Evolutionary conservation across 2,113 vertebrate species (phyloP).

Genomic region (Sceloporus tristichus): DNA sequence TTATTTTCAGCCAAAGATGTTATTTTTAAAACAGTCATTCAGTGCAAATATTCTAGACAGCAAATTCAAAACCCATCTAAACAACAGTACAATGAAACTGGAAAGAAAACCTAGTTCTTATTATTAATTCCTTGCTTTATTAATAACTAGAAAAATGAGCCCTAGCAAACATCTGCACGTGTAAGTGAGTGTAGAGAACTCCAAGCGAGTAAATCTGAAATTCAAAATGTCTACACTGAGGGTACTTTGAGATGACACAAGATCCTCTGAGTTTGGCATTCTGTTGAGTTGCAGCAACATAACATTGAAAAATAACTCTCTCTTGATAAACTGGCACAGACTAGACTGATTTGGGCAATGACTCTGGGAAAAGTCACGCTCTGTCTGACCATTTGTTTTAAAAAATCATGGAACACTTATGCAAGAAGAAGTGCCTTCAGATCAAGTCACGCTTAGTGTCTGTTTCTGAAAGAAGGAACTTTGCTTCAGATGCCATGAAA

Average conservation of each 20-base stretch:
- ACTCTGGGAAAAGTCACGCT: not conserved
- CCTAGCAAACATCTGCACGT: no score
- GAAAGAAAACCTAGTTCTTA: not conserved
- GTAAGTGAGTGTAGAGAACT: not conserved
- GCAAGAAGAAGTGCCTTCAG: not conserved
- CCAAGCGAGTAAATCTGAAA: not conserved
- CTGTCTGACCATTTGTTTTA: not conserved
- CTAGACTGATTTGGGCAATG: not conserved
- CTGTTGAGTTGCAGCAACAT: not conserved
- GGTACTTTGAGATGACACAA: not conserved
- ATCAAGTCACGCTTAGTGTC: not conserved
- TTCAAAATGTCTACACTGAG: not conserved
- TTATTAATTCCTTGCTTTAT: not conserved
- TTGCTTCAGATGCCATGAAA: not conserved
- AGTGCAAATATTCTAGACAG: not conserved
- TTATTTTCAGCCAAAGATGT: slow-evolving; percentile 1
- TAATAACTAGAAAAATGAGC: not conserved
- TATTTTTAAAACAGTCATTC: not conserved
- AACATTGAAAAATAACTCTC: not conserved
- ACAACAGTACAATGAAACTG: not conserved
- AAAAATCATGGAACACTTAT: not conserved
- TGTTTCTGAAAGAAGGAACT: not conserved
- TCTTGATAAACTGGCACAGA: not conserved
- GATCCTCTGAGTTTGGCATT: not conserved
- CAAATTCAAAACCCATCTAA: not conserved